Evolutionary conservation across 2,113 vertebrate genomes (phyloP).

Genomic region (Diglossa brunneiventris): DNA sequence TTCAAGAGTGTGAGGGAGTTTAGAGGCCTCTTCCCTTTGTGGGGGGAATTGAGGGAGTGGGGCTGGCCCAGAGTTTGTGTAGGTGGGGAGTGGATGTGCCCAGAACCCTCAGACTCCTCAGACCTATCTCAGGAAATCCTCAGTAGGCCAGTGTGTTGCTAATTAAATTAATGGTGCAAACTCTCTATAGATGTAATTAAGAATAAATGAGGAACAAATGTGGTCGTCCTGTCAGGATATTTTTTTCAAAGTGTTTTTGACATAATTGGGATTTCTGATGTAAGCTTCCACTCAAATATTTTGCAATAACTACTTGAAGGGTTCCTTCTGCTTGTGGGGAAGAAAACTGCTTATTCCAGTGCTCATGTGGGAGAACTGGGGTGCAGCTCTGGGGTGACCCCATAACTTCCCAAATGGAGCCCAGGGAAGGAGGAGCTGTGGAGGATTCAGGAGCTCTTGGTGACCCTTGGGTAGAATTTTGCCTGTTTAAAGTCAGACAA

Average conservation of each 20-base stretch:
- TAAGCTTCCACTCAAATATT: neutral
- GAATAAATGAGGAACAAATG: conserved; percentile 3
- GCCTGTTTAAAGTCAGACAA: neutral
- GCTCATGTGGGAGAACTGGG: neutral
- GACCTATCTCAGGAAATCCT: neutral
- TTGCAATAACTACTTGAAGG: neutral
- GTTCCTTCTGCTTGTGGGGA: neutral
- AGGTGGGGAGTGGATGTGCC: neutral
- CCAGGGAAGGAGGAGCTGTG: neutral
- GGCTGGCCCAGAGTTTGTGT: neutral
- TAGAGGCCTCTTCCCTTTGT: neutral
- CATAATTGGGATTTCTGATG: neutral
- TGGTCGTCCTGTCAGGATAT: neutral
- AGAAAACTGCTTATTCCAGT: neutral
- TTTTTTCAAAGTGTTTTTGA: neutral
- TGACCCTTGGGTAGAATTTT: neutral
- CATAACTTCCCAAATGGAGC: neutral
- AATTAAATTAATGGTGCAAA: neutral
- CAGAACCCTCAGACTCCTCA: neutral
- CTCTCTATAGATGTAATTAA: neutral
- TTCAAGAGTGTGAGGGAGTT: neutral
- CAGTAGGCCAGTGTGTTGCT: neutral
- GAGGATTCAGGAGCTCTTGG: neutral
- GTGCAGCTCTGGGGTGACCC: neutral
- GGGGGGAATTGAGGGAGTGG: neutral